Evolutionary conservation across 1,140 invertebrate species (phyloP), one percentile per base, ranked within the genome.

Genomic region (Spodoptera litura): DNA sequence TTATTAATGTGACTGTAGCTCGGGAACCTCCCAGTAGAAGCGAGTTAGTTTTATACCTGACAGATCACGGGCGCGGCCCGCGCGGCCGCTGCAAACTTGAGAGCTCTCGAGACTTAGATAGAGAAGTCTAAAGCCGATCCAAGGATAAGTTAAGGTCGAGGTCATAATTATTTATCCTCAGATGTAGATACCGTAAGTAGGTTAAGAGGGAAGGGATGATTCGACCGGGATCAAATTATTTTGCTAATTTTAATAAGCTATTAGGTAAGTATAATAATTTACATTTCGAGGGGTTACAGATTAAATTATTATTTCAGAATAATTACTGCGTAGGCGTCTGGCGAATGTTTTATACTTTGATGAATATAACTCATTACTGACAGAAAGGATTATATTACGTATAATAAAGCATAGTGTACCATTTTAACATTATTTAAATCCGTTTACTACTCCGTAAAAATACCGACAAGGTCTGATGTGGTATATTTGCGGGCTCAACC

Each of bases 31-130:
- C 4, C n/a, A n/a, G 25, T 71, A 38, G 51, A 27, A 35, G 27
- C 13, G 13, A 56, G 52, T 71, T 71, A 71, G 52, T 71, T 56
- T 71, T 38, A 38, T 31, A 71, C 52, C 52, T 71, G 52, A 71
- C 52, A 55, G 68, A 56, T 71, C 68, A 71, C 68, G 68, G 68
- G 66, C 51, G 68, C 68, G 68, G 31, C 31, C 31, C 31, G 66
- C 51, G 68, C 68, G 68, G 52, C 31, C 31, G 52, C 13, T 56
- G 68, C 52, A 56, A 71, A 71, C 68, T 56, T 71, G 68, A 56
- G 25, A 31, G 38, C 68, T 20, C 68, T 55, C 31, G 31, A 71
- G 52, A 71, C 68, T 71, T 35, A 55, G 25, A 51, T 53, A 56
- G 27, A 71, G 31, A 38, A 66, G n/a, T 71, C 31, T n/a, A 27